phyloP scores from a whole-genome alignment of 2,797 vertebrate genomes.

The Gila robusta region DNA sequence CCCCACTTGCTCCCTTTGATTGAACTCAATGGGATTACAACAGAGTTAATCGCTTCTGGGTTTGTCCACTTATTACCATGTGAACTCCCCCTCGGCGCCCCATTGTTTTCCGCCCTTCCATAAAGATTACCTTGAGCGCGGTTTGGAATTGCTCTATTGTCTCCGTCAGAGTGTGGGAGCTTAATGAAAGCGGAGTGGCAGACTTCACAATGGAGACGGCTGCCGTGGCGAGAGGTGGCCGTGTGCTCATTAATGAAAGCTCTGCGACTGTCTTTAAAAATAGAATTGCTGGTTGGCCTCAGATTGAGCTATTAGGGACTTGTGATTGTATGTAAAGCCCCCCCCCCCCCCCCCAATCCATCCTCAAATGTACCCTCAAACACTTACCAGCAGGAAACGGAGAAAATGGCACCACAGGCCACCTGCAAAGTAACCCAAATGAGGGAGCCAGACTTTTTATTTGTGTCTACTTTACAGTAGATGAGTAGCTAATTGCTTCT shows the following conservation, averaged over 20 bases:
- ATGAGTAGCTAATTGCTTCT: slow-evolving; percentile 52
- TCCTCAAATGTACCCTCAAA: slow-evolving; percentile 43
- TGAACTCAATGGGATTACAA: slow-evolving; percentile 76
- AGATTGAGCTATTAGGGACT: slow-evolving; percentile 68
- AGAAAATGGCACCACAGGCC: slow-evolving; percentile 53
- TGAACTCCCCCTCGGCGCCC: slow-evolving; percentile 66
- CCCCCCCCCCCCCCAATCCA: slow-evolving; percentile 3
- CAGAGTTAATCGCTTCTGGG: slow-evolving; percentile 73
- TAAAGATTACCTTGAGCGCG: slow-evolving; percentile 71
- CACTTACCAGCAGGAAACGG: slow-evolving; percentile 57
- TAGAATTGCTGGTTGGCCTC: slow-evolving; percentile 63
- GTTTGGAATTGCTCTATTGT: slow-evolving; percentile 73
- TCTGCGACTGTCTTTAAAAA: slow-evolving; percentile 64
- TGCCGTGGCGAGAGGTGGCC: slow-evolving; percentile 61
- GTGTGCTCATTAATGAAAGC: slow-evolving; percentile 68
- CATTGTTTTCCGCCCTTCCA: slow-evolving; percentile 72
- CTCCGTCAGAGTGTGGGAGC: slow-evolving; percentile 64
- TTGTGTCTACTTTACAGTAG: slow-evolving; percentile 33
- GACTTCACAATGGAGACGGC: slow-evolving; percentile 64
- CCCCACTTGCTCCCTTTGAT: slow-evolving; percentile 69
- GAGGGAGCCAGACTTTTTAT: slow-evolving; percentile 27
- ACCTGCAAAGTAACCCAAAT: slow-evolving; percentile 37
- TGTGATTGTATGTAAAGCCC: slow-evolving; percentile 62
- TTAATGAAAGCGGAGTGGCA: slow-evolving; percentile 69
- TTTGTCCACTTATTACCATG: slow-evolving; percentile 75